These are phyloP conservation scores for Macropus fuliginosus DNA, from an alignment of 2,797 vertebrate species.

Conservation along the genomic window DNA sequence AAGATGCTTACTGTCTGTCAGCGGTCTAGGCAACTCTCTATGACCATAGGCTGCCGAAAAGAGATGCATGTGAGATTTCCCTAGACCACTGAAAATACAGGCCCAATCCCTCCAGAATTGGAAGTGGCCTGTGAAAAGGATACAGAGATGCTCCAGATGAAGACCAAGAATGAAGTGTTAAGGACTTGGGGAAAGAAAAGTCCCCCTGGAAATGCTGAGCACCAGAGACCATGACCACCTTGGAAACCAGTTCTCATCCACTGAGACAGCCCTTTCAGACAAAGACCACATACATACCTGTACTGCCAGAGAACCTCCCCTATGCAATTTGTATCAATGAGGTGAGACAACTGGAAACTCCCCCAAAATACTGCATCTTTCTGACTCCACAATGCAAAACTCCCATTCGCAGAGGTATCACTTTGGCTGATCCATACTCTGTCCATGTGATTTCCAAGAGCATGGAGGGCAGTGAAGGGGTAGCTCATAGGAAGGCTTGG, in stretches of 20 bases:
- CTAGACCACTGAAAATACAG: too few relatives aligned
- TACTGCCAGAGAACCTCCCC: too few relatives aligned
- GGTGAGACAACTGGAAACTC: not conserved
- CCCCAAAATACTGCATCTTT: fast-evolving
- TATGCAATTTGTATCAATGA: not conserved
- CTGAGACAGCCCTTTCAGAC: not conserved
- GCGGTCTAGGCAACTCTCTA: not conserved
- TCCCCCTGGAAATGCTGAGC: not conserved
- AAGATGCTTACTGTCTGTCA: not conserved
- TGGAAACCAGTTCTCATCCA: not conserved
- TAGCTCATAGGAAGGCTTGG: not conserved
- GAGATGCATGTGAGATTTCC: too few relatives aligned
- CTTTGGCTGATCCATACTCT: not conserved
- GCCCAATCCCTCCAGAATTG: not conserved
- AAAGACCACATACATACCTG: not conserved
- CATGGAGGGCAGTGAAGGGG: not conserved
- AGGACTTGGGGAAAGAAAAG: not conserved
- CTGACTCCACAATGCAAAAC: not conserved
- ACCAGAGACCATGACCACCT: too few relatives aligned
- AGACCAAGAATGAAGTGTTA: not conserved
- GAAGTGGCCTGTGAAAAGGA: not conserved
- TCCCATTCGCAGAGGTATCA: not conserved
- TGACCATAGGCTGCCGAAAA: not conserved
- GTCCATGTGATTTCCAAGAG: slow-evolving; percentile 3
- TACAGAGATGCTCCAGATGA: not conserved